Conservation (phyloP, 2,888 invertebrate species). For the Rotaria socialis region DNA sequence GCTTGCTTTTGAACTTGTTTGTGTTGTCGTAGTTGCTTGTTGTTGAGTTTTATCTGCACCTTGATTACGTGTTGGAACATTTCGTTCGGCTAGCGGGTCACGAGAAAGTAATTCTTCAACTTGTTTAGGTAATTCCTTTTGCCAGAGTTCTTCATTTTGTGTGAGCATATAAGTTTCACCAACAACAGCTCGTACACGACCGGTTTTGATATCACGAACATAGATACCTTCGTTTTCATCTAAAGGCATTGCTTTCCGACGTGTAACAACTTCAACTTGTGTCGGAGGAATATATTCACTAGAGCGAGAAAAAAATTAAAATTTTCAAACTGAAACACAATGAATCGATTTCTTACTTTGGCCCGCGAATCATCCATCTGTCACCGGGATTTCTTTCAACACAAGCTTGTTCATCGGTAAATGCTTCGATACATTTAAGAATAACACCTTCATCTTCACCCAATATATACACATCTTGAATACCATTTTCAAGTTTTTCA, state of each 20-base stretch:
- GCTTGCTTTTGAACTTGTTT: not conserved
- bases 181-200: slow-evolving; percentile 60
- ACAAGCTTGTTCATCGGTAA: slow-evolving; percentile 49
- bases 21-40: not conserved
- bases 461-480: slow-evolving; percentile 61
- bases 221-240: slow-evolving; percentile 59
- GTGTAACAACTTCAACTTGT: slow-evolving; percentile 62
- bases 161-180: slow-evolving; percentile 63
- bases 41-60: slow-evolving; percentile 49
- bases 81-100: slow-evolving; percentile 61
- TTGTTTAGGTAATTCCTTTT: slow-evolving; percentile 58
- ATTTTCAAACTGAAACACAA: too few species aligned
- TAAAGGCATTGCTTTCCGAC: slow-evolving; percentile 60
- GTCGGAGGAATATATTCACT: slow-evolving; percentile 62
- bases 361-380: slow-evolving; percentile 62
- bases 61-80: slow-evolving; percentile 47
- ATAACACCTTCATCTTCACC: slow-evolving; percentile 62
- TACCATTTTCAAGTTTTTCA: slow-evolving; percentile 60
- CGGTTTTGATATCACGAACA: slow-evolving; percentile 51
- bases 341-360: slow-evolving; percentile 48
- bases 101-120: slow-evolving; percentile 51
- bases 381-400: slow-evolving; percentile 59
- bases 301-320: not conserved
- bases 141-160: slow-evolving; percentile 60
- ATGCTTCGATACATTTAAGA: slow-evolving; percentile 53